Base-by-base conservation (phyloP, 1,140 invertebrate species). In the Brachystomella parvula region DNA sequence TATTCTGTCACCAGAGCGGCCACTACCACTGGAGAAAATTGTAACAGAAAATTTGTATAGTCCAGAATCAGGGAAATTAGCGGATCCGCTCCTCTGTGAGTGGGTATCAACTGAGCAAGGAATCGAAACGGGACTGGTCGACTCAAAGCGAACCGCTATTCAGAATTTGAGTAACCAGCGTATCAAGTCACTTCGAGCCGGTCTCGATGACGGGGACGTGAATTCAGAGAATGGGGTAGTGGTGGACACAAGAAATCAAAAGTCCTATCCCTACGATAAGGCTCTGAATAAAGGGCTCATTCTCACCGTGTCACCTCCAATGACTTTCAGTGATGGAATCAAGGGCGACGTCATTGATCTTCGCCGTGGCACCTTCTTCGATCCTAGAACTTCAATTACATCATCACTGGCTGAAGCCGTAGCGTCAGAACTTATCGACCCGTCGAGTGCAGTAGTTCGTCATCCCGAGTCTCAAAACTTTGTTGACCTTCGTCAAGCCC, bases 341-440 rank as follows among this genome's bases (percentile, higher is more conserved):
- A 80, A 81, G 64, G 78, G 81, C 64, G 80, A 77, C 69, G 76
- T 75, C 0, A 74, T 80, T 53, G 79, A 81, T 62, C 74, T 78
- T 56, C 70, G 77, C 57, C 74, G 77, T 56, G 80, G 78, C 3
- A 77, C 76, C 21, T 81, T 81, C 58, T 77, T 75, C 32, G 75
- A 83, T 73, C 79, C 80, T 21, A 75, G 80, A 75, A 73, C 77
- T 64, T 67, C 82, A 3, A 73, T 84, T 69, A 86, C 89, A 75
- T 89, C 85, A 75, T 85, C 85, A 6, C 76, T 94, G 65, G 85
- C 89, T 63, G 89, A 91, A 80, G 89, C 89, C 0, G 85, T 92
- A 33, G 81, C 83, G 62, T 85, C 83, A 67, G 85, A 88, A 75
- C 82, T 92, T 39, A 82, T 94, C 35, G 83, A 92, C 78, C 85